These are phyloP conservation scores for Chaetops frenatus DNA, from an alignment of 2,113 vertebrate genomes.

Conservation along the genomic window DNA sequence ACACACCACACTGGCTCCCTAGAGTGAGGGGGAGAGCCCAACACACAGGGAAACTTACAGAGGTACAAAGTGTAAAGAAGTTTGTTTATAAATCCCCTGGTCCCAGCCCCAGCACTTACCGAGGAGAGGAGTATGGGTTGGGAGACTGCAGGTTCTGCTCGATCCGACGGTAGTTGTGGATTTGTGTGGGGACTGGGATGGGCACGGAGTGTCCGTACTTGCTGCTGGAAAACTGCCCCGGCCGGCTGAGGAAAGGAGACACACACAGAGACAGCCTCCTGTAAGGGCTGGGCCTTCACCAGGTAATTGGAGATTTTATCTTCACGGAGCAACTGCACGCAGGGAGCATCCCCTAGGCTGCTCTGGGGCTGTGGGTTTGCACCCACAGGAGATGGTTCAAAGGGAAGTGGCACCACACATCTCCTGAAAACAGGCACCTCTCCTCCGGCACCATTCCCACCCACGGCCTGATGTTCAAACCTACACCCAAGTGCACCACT, in stretches of 20 bases:
- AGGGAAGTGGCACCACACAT: neutral
- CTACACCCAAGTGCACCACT: neutral
- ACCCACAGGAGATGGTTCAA: neutral
- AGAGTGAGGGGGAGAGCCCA: neutral
- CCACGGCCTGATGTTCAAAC: neutral
- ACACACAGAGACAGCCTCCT: neutral
- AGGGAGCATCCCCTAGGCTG: neutral
- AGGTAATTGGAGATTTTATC: neutral
- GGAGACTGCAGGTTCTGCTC: constrained; percentile 87
- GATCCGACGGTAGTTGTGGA: constrained; percentile 90
- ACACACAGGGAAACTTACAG: neutral
- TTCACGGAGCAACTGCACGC: neutral
- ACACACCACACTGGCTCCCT: neutral
- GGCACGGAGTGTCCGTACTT: constrained; percentile 80
- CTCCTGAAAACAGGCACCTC: neutral
- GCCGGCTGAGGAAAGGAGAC: constrained; percentile 61
- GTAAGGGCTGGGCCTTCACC: neutral
- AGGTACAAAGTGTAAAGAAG: neutral
- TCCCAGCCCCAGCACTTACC: constrained; percentile 59
- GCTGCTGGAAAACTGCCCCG: constrained; percentile 65
- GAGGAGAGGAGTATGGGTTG: constrained; percentile 67
- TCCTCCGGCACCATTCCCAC: neutral
- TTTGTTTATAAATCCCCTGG: neutral
- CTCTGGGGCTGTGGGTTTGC: neutral
- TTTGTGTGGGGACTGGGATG: constrained; percentile 91